A percentile compares a stretch with the other conserved stretches of the same genome.
These are phyloP conservation scores for Plestiodon gilberti DNA, from an alignment of 2,113 vertebrate species.

Conservation along the genomic window DNA sequence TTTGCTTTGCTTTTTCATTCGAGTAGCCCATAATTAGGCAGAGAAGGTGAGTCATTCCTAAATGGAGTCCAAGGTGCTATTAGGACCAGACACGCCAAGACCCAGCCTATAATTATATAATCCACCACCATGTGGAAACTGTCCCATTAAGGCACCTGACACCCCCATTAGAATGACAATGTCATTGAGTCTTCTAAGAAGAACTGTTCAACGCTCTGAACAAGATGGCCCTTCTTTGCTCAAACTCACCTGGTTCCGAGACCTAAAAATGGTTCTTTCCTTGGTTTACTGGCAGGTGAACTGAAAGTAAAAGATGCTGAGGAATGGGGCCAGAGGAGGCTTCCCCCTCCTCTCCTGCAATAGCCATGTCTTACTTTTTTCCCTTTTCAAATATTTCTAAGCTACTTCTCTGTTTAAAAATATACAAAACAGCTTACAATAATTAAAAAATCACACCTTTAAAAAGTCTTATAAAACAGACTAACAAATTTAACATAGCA, in stretches of 20 bases:
- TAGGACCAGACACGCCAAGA: constrained; percentile 58
- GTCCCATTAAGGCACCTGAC: constrained; percentile 60
- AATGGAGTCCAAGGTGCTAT: constrained; percentile 50
- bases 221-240: not conserved
- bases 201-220: constrained; percentile 14
- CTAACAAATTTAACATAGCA: too few species aligned
- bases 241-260: constrained; percentile 34
- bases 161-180: constrained; percentile 53
- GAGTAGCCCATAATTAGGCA: constrained; percentile 61
- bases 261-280: not conserved
- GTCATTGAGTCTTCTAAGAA: constrained; percentile 33
- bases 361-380: not conserved
- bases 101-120: constrained; percentile 58
- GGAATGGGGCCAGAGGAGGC: not conserved
- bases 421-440: too few species aligned
- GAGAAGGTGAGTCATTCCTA: constrained; percentile 54
- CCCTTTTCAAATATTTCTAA: too few species aligned
- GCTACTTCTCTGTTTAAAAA: too few species aligned
- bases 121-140: constrained; percentile 41
- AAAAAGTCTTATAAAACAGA: too few species aligned
- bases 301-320: not conserved
- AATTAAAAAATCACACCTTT: too few species aligned
- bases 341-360: not conserved
- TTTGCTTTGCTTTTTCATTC: not conserved
- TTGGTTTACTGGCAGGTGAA: not conserved